Evolutionary conservation across 2,888 invertebrate species (phyloP), one percentile per base, ranked within the genome.

Genomic region (Osmoderma eremita): DNA sequence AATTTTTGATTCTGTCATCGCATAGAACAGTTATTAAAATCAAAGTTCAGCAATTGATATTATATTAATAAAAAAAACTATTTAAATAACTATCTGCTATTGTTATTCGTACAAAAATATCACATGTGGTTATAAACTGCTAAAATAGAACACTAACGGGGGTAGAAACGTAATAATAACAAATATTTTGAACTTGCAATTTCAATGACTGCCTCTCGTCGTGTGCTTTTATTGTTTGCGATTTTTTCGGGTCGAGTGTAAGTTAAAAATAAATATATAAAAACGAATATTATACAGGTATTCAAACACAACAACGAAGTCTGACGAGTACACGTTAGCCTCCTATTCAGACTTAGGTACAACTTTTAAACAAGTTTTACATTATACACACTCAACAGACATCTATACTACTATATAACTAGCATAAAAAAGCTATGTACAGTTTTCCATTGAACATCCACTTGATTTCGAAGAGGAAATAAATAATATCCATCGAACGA

Each of bases 81-180:
- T 42, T 45, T 63, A 63, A 63, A 63, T 63, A 63, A 63, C 41
- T 63, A 63, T 63, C 51, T 15, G 20, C 51, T 61, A 61, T 61
- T 61, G 58, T 61, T 61, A 61, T 45, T 45, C 58, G 42, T 49
- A 58, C 36, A 67, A 69, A 70, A 67, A 69, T 72, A 72, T 72
- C 72, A 72, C 72, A 72, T 68, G 63, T 41, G 38, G 50, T 53
- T 36, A 63, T 51, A 63, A 63, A 51, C 41, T 48, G n/a, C 20
- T 39, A 63, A 41, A 18, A 36, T 53, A 53, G 63, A 63, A 63
- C 63, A 63, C 63, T 63, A 51, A 36, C 18, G 51, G 63, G 63
- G 17, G 45, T n/a, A 49, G 48, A 49, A 63, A 51, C 22, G 42
- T 41, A 53, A n/a, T n/a, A n/a, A n/a, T n/a, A n/a, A 42, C 30